Conservation (phyloP, 2,113 vertebrate species). For the Nothobranchius furzeri region DNA sequence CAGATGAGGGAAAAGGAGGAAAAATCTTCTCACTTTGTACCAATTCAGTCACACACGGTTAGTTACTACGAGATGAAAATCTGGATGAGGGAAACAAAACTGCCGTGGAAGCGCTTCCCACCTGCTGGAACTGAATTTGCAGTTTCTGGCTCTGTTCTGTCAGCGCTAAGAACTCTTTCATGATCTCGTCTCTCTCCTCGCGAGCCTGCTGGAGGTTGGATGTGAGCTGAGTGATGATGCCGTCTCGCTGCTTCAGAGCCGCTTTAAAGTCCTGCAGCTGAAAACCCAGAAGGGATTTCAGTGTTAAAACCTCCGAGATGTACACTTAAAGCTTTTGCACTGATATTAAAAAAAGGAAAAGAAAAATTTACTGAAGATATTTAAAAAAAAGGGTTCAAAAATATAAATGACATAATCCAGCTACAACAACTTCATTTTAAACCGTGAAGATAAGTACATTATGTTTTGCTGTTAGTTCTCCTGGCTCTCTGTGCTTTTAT, state of each 20-base stretch:
- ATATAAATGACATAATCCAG: too few relatives aligned
- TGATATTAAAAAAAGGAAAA: not conserved
- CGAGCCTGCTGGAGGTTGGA: constrained; percentile 94
- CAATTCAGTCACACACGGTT: too few relatives aligned
- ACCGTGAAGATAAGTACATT: not conserved
- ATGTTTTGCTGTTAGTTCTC: not conserved
- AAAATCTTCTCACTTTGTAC: too few relatives aligned
- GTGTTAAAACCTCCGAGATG: not conserved
- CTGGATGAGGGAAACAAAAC: not conserved
- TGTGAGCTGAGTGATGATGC: constrained; percentile 96
- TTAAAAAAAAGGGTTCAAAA: not conserved
- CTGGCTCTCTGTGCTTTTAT: not conserved
- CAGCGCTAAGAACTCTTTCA: constrained; percentile 92
- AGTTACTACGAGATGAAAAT: not conserved
- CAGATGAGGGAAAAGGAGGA: too few relatives aligned
- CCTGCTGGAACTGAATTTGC: constrained; percentile 96
- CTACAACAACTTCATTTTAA: not conserved
- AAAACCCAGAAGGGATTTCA: not conserved
- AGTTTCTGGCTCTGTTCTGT: constrained; percentile 96
- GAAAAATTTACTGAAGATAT: not conserved
- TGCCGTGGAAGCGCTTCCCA: constrained; percentile 54
- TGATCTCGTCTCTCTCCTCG: constrained; percentile 92
- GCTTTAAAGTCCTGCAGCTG: constrained; percentile 97
- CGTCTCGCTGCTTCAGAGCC: constrained; percentile 94
- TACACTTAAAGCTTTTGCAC: not conserved